phyloP scores from a whole-genome alignment of 2,113 vertebrate species.

The Sapayoa aenigma region DNA sequence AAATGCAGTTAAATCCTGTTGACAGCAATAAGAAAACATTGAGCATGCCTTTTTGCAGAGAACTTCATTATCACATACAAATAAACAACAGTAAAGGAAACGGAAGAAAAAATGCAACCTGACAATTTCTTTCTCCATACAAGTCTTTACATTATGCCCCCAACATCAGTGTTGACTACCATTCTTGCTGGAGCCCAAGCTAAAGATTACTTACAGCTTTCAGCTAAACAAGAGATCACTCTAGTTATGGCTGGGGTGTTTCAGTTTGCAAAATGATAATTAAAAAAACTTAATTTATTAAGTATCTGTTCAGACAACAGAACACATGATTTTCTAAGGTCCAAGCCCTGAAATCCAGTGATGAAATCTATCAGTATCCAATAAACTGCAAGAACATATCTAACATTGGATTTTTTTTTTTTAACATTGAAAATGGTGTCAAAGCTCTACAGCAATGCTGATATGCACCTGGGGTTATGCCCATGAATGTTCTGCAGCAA shows the following conservation, averaged over 20 bases:
- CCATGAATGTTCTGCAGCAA: slow-evolving; percentile 65
- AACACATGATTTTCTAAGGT: slow-evolving; percentile 6
- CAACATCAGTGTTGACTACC: background rate
- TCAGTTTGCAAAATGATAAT: slow-evolving; percentile 40
- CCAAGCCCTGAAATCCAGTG: slow-evolving; percentile 32
- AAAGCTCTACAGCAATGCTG: slow-evolving; percentile 62
- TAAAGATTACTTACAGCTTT: background rate
- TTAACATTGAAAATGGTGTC: slow-evolving; percentile 41
- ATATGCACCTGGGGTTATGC: slow-evolving; percentile 38
- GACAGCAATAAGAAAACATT: slow-evolving; percentile 55
- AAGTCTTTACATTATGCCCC: background rate
- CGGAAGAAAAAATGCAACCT: background rate
- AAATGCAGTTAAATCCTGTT: slow-evolving; percentile 53
- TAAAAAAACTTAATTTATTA: background rate
- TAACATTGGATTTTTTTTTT: background rate
- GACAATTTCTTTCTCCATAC: background rate
- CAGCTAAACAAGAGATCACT: slow-evolving; percentile 38
- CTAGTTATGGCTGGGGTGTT: slow-evolving; percentile 27
- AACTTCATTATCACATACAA: slow-evolving; percentile 51
- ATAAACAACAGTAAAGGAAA: slow-evolving; percentile 15
- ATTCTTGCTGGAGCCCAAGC: background rate
- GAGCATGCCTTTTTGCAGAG: slow-evolving; percentile 49
- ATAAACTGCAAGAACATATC: slow-evolving; percentile 49
- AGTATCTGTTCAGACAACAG: background rate
- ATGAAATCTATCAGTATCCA: slow-evolving; percentile 48